Evolutionary conservation across 1,140 invertebrate species (phyloP).

Genomic region (Oedothorax gibbosus): DNA sequence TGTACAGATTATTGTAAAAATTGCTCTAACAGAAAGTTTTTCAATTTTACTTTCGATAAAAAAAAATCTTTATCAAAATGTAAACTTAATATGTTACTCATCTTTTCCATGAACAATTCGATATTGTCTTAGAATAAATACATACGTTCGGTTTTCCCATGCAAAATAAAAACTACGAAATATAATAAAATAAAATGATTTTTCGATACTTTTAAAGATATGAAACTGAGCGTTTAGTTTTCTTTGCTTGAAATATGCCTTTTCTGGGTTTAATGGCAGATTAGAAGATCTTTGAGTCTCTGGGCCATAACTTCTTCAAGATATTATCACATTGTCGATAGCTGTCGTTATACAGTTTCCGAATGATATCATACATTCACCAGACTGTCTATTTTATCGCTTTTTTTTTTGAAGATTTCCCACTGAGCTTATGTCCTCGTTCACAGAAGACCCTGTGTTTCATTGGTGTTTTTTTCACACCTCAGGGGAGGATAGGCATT

Average conservation of each 20-base stretch:
- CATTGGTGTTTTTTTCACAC: not conserved
- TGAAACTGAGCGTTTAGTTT: conserved; percentile 30
- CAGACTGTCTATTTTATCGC: conserved; percentile 14
- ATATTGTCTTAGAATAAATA: too few species aligned
- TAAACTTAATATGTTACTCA: too few species aligned
- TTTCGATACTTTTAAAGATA: not conserved
- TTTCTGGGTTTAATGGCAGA: conserved; percentile 34
- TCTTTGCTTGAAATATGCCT: conserved; percentile 17
- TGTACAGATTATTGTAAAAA: too few species aligned
- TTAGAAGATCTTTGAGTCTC: conserved; percentile 29
- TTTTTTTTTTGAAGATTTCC: conserved; percentile 21
- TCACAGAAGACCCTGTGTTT: not conserved
- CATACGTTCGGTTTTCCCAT: too few species aligned
- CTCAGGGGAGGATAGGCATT: not conserved
- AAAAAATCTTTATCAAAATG: too few species aligned
- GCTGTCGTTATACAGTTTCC: conserved; percentile 18
- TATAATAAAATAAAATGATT: too few species aligned
- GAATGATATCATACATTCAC: conserved; percentile 25
- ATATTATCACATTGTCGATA: conserved; percentile 24
- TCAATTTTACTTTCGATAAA: too few species aligned
- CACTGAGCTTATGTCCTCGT: not conserved
- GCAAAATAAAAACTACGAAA: too few species aligned
- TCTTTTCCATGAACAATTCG: too few species aligned
- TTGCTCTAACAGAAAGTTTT: too few species aligned
- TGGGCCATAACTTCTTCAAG: conserved; percentile 28